phyloP scores from a whole-genome alignment of 2,888 invertebrate genomes.

The Cloeon dipterum region DNA sequence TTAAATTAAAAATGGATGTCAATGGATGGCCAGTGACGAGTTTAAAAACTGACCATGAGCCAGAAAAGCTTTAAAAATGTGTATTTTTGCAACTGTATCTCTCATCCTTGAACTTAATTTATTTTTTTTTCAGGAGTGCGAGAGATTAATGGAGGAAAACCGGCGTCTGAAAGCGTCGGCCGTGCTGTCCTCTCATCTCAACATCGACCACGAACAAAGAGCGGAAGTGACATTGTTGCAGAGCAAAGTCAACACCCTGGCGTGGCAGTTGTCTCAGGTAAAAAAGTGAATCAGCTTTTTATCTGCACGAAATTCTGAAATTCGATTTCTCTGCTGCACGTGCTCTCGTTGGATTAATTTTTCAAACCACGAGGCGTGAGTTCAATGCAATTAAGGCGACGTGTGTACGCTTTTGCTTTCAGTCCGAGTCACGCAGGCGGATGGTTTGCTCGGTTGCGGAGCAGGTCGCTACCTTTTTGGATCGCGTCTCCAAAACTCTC shows the following conservation, averaged over 20 bases:
- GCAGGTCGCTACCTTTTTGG: neutral
- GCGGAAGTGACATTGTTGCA: conserved; percentile 1
- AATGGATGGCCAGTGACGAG: no score
- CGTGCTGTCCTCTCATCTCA: neutral
- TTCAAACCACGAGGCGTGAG: no score
- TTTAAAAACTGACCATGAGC: no score
- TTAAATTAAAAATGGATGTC: no score
- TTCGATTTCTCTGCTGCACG: neutral
- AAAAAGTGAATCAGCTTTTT: neutral
- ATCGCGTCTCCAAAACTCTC: neutral
- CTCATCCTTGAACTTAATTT: no score
- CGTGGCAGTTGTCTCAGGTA: conserved; percentile 1
- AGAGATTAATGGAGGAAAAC: neutral
- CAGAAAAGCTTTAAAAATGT: no score
- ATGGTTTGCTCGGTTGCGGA: neutral
- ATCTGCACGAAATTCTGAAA: neutral
- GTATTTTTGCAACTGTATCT: no score
- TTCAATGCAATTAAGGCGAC: neutral
- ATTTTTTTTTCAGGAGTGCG: neutral
- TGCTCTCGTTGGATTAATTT: no score
- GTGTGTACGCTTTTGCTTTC: neutral
- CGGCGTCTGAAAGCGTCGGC: neutral
- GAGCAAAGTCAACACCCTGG: neutral
- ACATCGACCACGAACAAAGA: conserved; percentile 1
- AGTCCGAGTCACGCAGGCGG: neutral